These are phyloP conservation scores for Heliconius himera DNA, from an alignment of 1,140 invertebrate species.

Conservation along the genomic window DNA sequence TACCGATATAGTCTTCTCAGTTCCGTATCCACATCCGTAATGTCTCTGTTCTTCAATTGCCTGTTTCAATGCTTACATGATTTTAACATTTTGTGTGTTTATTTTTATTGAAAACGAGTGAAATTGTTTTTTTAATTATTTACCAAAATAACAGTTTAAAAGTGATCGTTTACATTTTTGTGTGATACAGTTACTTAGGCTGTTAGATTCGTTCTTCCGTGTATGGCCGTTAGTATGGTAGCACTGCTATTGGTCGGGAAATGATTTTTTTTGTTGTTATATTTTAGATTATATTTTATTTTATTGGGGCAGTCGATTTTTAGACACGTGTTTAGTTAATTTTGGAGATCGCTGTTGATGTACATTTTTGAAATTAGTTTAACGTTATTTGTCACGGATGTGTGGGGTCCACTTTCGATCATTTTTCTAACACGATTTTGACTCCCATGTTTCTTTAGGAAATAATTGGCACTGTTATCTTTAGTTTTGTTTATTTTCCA, in stretches of 20 bases:
- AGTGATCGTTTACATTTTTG: not conserved
- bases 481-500: conserved; percentile 67
- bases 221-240: not conserved
- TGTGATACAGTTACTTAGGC: not conserved
- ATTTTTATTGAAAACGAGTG: not conserved
- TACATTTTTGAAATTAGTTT: conserved; percentile 52
- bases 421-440: conserved; percentile 11
- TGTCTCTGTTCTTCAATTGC: not conserved
- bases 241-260: conserved; percentile 6
- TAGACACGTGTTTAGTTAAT: conserved; percentile 62
- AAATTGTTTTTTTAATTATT: conserved; percentile 1
- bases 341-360: conserved; percentile 57
- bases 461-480: conserved; percentile 77
- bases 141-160: not conserved
- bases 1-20: no score
- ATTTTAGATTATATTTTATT: conserved; percentile 76
- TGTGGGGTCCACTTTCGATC: conserved; percentile 34
- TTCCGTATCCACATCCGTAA: no score
- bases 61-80: not conserved
- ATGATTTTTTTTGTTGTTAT: conserved; percentile 64
- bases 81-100: not conserved
- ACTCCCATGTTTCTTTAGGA: conserved; percentile 47
- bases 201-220: conserved; percentile 11
- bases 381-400: conserved; percentile 31
- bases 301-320: conserved; percentile 68